These are phyloP conservation scores for Pogonophryne albipinna DNA, from an alignment of 2,797 vertebrate species.

Conservation along the genomic window DNA sequence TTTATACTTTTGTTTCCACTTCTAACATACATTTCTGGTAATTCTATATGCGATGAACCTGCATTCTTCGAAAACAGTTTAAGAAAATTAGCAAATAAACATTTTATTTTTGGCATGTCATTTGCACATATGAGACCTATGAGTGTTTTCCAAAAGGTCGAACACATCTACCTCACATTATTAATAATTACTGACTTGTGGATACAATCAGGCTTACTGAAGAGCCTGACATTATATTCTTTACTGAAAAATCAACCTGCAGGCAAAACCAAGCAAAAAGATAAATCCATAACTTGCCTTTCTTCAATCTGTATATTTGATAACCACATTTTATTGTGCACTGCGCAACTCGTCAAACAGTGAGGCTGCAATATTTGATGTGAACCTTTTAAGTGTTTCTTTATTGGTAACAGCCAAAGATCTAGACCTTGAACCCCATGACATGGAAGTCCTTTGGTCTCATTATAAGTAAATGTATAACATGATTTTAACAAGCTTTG, in stretches of 20 bases:
- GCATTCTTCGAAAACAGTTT: background rate
- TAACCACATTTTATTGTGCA: background rate
- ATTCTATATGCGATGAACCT: background rate
- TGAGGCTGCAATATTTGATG: constrained; percentile 57
- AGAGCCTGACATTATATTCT: background rate
- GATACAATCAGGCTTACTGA: background rate
- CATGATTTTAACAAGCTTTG: constrained; percentile 69
- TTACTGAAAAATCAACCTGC: background rate
- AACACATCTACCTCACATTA: background rate
- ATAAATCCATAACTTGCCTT: background rate
- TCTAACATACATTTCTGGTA: background rate
- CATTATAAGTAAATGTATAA: constrained; percentile 81
- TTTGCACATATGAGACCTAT: background rate
- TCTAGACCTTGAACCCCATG: constrained; percentile 64
- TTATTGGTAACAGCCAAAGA: constrained; percentile 53
- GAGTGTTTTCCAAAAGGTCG: background rate
- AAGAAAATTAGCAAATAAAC: background rate
- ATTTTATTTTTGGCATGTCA: background rate
- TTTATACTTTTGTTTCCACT: background rate
- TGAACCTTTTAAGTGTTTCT: constrained; percentile 53
- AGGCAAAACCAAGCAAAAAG: background rate
- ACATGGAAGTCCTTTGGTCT: constrained; percentile 31
- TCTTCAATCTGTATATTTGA: background rate
- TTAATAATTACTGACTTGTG: background rate
- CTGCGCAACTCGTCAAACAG: background rate